phyloP scores from a whole-genome alignment of 2,113 vertebrate species.

The Psammodynastes pulverulentus region DNA sequence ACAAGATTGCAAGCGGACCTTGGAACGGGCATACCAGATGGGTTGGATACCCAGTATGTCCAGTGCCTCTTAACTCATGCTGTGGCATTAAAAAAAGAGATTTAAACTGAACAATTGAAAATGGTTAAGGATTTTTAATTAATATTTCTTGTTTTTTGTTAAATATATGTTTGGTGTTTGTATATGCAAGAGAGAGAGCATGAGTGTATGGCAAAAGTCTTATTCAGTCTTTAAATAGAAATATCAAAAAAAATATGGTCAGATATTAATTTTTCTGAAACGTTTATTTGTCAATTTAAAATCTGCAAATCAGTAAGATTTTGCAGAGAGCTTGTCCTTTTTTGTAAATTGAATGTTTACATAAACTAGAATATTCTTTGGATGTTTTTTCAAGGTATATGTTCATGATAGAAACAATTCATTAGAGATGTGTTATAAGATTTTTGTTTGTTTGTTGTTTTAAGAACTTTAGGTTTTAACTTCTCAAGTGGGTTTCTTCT shows the following conservation, averaged over 20 bases:
- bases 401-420: constrained; percentile 40
- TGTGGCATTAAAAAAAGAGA: constrained; percentile 21
- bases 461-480: constrained; percentile 53
- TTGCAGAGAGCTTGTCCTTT: constrained; percentile 22
- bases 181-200: not conserved
- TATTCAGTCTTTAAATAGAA: constrained; percentile 26
- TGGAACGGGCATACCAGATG: constrained; percentile 98
- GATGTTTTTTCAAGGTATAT: constrained; percentile 43
- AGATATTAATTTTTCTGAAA: constrained; percentile 33
- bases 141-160: constrained; percentile 33
- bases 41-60: constrained; percentile 96
- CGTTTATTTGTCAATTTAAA: constrained; percentile 38
- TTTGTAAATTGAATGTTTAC: constrained; percentile 52
- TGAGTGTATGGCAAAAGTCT: constrained; percentile 31
- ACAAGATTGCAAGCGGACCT: constrained; percentile 98
- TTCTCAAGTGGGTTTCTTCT: constrained; percentile 63
- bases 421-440: constrained; percentile 42
- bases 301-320: constrained; percentile 17
- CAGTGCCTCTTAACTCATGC: constrained; percentile 78
- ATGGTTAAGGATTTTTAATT: constrained; percentile 38
- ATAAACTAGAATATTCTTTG: constrained; percentile 43
- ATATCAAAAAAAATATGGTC: constrained; percentile 1
- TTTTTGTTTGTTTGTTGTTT: constrained; percentile 43
- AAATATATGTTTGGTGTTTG: constrained; percentile 26
- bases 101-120: constrained; percentile 40